Evolutionary conservation across 1,140 invertebrate species (phyloP).

Genomic region (Heliconius melpomene): DNA sequence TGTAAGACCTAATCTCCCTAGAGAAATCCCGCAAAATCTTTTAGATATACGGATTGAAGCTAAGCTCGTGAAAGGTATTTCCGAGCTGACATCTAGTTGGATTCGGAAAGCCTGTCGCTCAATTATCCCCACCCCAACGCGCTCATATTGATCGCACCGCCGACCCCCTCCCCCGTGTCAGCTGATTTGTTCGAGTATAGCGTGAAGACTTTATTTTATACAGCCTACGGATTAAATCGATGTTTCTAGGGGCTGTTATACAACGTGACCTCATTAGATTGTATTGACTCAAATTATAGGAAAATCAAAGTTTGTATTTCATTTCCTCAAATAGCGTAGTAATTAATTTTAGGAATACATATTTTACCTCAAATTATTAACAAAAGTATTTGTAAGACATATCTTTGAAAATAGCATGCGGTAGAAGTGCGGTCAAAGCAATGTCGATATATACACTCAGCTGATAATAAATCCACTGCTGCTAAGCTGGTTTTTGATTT

Average conservation of each 20-base stretch:
- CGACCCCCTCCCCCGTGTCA: constrained; percentile 26
- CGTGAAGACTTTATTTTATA: constrained; percentile 25
- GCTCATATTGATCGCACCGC: constrained; percentile 42
- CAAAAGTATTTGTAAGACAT: neutral
- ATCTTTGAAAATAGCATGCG: neutral
- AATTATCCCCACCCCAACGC: constrained; percentile 37
- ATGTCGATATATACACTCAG: constrained; percentile 20
- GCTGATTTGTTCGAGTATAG: constrained; percentile 30
- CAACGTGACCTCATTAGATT: neutral
- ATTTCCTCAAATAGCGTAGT: neutral
- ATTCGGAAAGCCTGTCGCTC: constrained; percentile 30
- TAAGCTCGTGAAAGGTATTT: constrained; percentile 19
- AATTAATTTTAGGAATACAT: no score
- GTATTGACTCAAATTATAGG: neutral
- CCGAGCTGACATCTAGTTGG: constrained; percentile 22
- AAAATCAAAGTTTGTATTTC: neutral
- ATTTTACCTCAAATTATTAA: no score
- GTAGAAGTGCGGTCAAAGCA: neutral
- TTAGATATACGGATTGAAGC: constrained; percentile 32
- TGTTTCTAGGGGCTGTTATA: constrained; percentile 24
- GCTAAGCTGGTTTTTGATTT: constrained; percentile 36
- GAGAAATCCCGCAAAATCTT: constrained; percentile 18
- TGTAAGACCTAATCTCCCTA: neutral
- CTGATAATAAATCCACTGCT: constrained; percentile 27
- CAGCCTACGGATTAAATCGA: constrained; percentile 15